Evolutionary conservation across 1,140 invertebrate genomes (phyloP).

Genomic region (Drosophila grimshawi): DNA sequence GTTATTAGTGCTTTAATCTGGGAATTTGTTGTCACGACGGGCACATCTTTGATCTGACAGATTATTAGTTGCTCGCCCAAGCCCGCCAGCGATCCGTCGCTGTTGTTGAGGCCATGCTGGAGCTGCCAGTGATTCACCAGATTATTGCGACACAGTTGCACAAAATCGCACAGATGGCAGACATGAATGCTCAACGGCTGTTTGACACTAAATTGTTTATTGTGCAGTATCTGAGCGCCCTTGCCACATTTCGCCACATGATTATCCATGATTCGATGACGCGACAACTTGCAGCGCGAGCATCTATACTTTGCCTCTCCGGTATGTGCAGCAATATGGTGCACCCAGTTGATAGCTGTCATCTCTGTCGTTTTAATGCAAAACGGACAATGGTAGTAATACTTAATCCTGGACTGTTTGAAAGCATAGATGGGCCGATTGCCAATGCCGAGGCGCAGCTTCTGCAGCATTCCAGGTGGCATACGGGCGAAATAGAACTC

Average conservation of each 20-base stretch:
- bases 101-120: slow-evolving; percentile 80
- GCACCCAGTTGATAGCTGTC: slow-evolving; percentile 51
- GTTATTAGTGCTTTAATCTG: not conserved
- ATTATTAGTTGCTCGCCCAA: slow-evolving; percentile 38
- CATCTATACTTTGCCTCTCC: slow-evolving; percentile 88
- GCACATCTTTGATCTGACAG: slow-evolving; percentile 15
- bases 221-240: not conserved
- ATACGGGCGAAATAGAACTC: slow-evolving; percentile 87
- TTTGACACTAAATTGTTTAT: not conserved
- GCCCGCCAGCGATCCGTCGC: not conserved
- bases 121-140: slow-evolving; percentile 85
- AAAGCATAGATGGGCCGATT: slow-evolving; percentile 40
- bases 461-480: slow-evolving; percentile 55
- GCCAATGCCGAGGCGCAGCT: slow-evolving; percentile 35
- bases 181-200: slow-evolving; percentile 80
- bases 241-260: slow-evolving; percentile 38
- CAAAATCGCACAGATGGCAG: slow-evolving; percentile 87
- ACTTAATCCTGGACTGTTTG: no score
- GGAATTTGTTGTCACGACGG: not conserved
- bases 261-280: not conserved
- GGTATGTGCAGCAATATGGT: slow-evolving; percentile 88
- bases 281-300: slow-evolving; percentile 83
- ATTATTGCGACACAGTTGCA: slow-evolving; percentile 85
- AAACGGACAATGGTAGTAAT: slow-evolving; percentile 58
- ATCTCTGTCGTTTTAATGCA: slow-evolving; percentile 40